These are phyloP conservation scores for Agrochola lota DNA, from an alignment of 2,888 invertebrate species.

Conservation along the genomic window DNA sequence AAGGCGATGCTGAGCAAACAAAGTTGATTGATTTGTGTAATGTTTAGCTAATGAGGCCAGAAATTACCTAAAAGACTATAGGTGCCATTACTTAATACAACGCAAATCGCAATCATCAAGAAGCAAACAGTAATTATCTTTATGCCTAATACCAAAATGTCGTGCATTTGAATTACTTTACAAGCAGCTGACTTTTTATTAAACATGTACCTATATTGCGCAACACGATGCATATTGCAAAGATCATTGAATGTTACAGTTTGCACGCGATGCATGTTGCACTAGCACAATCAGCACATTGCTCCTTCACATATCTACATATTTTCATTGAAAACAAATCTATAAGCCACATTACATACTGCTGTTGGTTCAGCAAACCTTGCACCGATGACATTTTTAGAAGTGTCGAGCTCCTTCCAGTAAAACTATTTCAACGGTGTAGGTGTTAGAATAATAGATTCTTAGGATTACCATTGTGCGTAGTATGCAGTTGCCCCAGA, in stretches of 20 bases:
- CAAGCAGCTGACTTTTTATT: constrained; percentile 4
- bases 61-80: background rate
- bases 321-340: background rate
- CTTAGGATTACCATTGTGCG: constrained; percentile 3
- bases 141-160: background rate
- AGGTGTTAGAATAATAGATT: background rate
- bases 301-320: constrained; percentile 1
- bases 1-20: background rate
- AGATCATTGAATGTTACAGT: constrained; percentile 23
- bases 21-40: background rate
- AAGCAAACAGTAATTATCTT: constrained; percentile 1
- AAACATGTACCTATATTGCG: constrained; percentile 1
- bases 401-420: background rate
- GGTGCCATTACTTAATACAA: constrained; percentile 17
- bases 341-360: constrained; percentile 6
- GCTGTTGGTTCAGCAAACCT: constrained; percentile 3
- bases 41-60: background rate
- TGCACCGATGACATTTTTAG: background rate
- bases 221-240: background rate
- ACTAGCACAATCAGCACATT: background rate
- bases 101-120: constrained; percentile 2
- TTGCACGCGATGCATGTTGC: constrained; percentile 9
- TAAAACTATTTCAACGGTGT: background rate
- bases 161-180: constrained; percentile 6
- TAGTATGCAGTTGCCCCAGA: constrained; percentile 16